Percentiles rank a stretch among this genome's conserved stretches.
Evolutionary conservation across 2,797 vertebrate genomes (phyloP).

Genomic region (Myotis pilosus): DNA sequence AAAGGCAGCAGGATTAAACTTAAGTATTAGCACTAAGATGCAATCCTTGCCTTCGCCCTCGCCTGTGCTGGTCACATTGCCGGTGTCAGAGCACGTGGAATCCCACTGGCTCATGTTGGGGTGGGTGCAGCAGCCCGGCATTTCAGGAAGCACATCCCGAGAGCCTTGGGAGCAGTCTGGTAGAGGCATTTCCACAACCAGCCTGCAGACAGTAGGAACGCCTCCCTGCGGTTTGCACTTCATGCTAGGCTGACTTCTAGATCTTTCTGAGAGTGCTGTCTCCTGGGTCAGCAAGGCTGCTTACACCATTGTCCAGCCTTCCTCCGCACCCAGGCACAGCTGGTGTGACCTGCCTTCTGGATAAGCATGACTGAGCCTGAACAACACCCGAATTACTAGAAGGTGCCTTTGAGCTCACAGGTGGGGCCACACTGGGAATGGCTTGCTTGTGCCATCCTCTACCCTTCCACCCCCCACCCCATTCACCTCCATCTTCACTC

Average conservation of each 20-base stretch:
- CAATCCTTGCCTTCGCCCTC: neutral
- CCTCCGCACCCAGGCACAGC: conserved; percentile 41
- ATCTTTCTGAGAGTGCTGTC: neutral
- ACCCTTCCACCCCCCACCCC: neutral
- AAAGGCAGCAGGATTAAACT: neutral
- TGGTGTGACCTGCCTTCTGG: conserved; percentile 65
- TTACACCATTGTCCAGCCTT: neutral
- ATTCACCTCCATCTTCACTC: neutral
- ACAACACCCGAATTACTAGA: conserved; percentile 33
- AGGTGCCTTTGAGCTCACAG: conserved; percentile 15
- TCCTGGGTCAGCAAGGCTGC: conserved; percentile 11
- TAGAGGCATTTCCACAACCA: neutral
- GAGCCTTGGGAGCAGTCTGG: neutral
- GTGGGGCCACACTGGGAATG: conserved; percentile 35
- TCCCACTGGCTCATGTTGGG: neutral
- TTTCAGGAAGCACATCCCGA: neutral
- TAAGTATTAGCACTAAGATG: neutral
- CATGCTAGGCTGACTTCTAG: neutral
- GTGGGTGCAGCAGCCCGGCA: fast-evolving
- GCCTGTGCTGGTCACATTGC: neutral
- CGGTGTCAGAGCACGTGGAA: fast-evolving
- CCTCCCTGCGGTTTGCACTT: neutral
- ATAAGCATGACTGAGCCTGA: conserved; percentile 65
- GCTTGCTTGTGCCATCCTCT: neutral
- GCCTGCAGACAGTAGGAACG: neutral